Conservation (phyloP, 1,140 invertebrate species). For the Rhynchophorus ferrugineus region DNA sequence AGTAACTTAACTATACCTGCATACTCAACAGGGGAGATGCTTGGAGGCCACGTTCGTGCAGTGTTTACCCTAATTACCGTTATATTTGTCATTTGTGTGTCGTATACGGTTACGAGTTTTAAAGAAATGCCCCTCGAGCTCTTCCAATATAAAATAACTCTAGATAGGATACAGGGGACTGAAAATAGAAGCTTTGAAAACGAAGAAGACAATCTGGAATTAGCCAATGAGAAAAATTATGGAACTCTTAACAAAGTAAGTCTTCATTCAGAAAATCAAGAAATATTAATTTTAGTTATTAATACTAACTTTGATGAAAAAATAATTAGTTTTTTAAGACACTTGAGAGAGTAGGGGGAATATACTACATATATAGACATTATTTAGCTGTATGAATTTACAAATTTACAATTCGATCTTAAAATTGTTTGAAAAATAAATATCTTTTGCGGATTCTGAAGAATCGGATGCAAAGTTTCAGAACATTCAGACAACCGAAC, state of each 20-base stretch:
- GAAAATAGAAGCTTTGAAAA: constrained; percentile 12
- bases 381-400: too few relatives aligned
- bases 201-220: constrained; percentile 12
- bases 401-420: too few relatives aligned
- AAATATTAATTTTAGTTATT: too few relatives aligned
- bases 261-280: too few relatives aligned
- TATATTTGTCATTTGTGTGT: constrained; percentile 76
- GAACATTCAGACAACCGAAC: too few relatives aligned
- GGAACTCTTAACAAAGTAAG: not conserved
- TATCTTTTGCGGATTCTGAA: too few relatives aligned
- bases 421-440: too few relatives aligned
- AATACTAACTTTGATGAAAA: too few relatives aligned
- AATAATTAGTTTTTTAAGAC: too few relatives aligned
- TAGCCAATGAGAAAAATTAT: not conserved
- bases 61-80: constrained; percentile 85
- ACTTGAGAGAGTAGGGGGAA: too few relatives aligned
- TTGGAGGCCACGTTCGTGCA: constrained; percentile 82
- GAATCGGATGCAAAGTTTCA: too few relatives aligned
- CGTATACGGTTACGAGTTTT: constrained; percentile 77
- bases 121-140: constrained; percentile 73
- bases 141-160: constrained; percentile 36
- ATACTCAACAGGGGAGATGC: constrained; percentile 50
- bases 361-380: too few relatives aligned
- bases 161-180: not conserved
- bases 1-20: constrained; percentile 5